Evolutionary conservation across 2,113 vertebrate genomes (phyloP).

Genomic region (Etheostoma cragini): DNA sequence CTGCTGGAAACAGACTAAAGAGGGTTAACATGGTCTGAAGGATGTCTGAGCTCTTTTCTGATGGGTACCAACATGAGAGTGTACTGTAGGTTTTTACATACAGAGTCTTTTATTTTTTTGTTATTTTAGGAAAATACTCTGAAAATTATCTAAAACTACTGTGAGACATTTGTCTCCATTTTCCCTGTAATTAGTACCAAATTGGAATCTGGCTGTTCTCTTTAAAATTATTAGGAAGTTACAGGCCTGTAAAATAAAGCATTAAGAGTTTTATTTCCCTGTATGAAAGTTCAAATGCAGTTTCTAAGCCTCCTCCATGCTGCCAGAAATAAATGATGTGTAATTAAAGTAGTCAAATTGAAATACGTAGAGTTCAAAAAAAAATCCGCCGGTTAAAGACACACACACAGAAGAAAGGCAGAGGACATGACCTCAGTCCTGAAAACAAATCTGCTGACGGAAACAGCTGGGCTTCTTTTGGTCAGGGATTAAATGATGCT

Average conservation of each 20-base stretch:
- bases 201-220: background rate
- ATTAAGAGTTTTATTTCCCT: background rate
- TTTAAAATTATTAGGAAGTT: background rate
- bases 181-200: background rate
- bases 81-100: no score
- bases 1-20: no score
- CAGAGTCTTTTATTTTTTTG: no score
- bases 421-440: background rate
- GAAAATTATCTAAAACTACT: background rate
- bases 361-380: background rate
- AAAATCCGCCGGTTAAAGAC: background rate
- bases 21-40: no score
- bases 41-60: no score
- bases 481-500: background rate
- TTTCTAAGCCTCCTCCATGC: no score
- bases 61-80: no score
- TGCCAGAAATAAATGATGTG: background rate
- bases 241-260: slow-evolving; percentile 5
- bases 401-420: background rate
- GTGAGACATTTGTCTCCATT: background rate
- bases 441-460: background rate
- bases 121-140: background rate
- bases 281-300: no score
- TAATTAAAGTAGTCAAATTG: background rate
- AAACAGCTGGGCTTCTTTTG: background rate